Conservation (phyloP, 2,113 vertebrate species). For the Paracanthobrama guichenoti region DNA sequence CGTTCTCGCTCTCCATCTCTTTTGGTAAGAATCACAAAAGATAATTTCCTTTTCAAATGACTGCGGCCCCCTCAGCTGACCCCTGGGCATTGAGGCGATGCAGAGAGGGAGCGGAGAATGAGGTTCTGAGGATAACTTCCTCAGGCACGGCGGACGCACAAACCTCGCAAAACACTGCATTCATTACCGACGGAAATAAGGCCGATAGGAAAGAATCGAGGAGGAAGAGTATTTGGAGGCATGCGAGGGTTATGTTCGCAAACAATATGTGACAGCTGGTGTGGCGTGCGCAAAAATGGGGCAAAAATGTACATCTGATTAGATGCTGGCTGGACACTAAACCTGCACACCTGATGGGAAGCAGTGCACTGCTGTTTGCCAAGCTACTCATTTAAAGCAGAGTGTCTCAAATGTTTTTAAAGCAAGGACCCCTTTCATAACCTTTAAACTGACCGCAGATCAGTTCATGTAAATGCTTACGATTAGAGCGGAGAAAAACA, state of each 20-base stretch:
- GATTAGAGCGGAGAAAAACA: neutral
- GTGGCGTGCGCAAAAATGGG: neutral
- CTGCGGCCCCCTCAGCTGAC: slow-evolving; percentile 68
- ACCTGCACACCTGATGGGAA: neutral
- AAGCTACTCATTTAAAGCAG: neutral
- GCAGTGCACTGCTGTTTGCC: neutral
- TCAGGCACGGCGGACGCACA: slow-evolving; percentile 59
- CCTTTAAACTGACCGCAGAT: neutral
- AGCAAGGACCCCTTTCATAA: neutral
- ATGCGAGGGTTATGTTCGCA: slow-evolving; percentile 1
- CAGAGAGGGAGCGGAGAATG: slow-evolving; percentile 66
- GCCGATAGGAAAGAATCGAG: slow-evolving; percentile 32
- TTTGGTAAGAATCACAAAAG: slow-evolving; percentile 71
- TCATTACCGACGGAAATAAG: slow-evolving; percentile 55
- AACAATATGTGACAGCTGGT: slow-evolving; percentile 21
- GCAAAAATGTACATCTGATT: slow-evolving; percentile 13
- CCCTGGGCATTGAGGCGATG: slow-evolving; percentile 71
- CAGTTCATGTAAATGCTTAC: neutral
- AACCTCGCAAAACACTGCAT: slow-evolving; percentile 66
- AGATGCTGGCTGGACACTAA: neutral
- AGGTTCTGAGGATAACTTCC: slow-evolving; percentile 66
- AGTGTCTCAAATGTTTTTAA: neutral
- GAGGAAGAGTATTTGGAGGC: slow-evolving; percentile 26
- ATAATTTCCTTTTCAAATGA: slow-evolving; percentile 80
- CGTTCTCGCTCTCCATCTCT: slow-evolving; percentile 59